Base-by-base conservation (phyloP, 2,113 vertebrate species). In the Daphoenositta chrysoptera region DNA sequence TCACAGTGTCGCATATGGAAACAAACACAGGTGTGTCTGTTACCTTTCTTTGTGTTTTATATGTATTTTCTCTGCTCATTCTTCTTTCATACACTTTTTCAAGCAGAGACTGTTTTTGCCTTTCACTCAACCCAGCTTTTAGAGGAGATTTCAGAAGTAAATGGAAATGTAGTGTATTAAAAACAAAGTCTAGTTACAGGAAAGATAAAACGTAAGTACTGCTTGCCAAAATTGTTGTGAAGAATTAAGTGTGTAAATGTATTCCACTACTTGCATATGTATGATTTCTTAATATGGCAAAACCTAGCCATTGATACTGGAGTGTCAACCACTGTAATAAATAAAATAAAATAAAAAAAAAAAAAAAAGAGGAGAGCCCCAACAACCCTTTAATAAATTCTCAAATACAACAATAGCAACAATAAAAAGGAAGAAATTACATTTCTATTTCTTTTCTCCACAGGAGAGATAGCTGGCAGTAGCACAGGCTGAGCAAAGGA, bases 341-440 rank as follows among this genome's bases (percentile, higher is more conserved):
- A 75, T 79, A 0, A 10, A 15, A 47, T 64, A 37, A 50, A 16
- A 47, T 31, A 33, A 58, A 48, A 15, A 47, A 73, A 37, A 50
- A 16, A 47, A n/a, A 33, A 58, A 48, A 23, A 8, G 2, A 9
- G 2, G 2, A 14, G 1, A 78, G 2, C 3, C 27, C 20, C 6
- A 66, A 26, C 2, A 73, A 87, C 40, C 5, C 11, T 79, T 48
- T 79, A 69, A 58, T 47, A 54, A 27, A 11, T 56, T 84, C 15
- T 89, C 21, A 87, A 45, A 58, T 54, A 20, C 23, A 87, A 27
- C 17, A 60, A 45, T 13, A 64, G 8, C 19, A 79, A 16, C 14
- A 63, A 39, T 45, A 77, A 83, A 61, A 39, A 44, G 2, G 28
- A 85, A 64, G 7, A 70, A 65, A 50, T 27, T 65, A 8, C 3